These are phyloP conservation scores for Hormaphis cornu DNA, from an alignment of 1,140 invertebrate species.

Conservation along the genomic window DNA sequence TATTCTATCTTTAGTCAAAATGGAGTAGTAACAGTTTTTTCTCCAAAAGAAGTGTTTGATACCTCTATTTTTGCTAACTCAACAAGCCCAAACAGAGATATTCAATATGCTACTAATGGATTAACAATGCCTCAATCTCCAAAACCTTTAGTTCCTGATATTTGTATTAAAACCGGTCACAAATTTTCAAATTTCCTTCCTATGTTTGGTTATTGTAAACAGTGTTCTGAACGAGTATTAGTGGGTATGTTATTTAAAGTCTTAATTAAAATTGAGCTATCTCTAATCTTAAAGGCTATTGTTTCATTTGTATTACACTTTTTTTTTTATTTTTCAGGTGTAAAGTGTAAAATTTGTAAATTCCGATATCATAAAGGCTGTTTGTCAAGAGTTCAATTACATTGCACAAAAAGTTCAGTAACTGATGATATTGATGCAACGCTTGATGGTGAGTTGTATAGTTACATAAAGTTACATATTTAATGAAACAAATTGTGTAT, in stretches of 20 bases:
- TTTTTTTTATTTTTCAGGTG: conserved; percentile 42
- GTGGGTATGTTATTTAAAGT: conserved; percentile 11
- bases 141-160: conserved; percentile 29
- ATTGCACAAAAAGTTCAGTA: conserved; percentile 71
- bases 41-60: not conserved
- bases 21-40: not conserved
- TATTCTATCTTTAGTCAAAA: not conserved
- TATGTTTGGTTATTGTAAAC: conserved; percentile 26
- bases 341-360: conserved; percentile 92
- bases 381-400: conserved; percentile 67
- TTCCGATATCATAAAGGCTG: conserved; percentile 89
- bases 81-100: conserved; percentile 11
- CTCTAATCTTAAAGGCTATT: not conserved
- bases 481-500: not conserved
- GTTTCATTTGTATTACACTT: conserved; percentile 3
- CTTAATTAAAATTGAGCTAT: not conserved
- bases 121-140: conserved; percentile 6
- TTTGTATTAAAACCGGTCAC: conserved; percentile 26
- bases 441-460: conserved; percentile 41
- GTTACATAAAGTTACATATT: conserved; percentile 1
- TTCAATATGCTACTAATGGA: conserved; percentile 6
- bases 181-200: conserved; percentile 27
- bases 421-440: conserved; percentile 71
- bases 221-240: conserved; percentile 25
- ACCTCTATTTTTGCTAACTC: not conserved